These are phyloP conservation scores for Aix galericulata DNA, from an alignment of 2,113 vertebrate genomes.

Conservation along the genomic window DNA sequence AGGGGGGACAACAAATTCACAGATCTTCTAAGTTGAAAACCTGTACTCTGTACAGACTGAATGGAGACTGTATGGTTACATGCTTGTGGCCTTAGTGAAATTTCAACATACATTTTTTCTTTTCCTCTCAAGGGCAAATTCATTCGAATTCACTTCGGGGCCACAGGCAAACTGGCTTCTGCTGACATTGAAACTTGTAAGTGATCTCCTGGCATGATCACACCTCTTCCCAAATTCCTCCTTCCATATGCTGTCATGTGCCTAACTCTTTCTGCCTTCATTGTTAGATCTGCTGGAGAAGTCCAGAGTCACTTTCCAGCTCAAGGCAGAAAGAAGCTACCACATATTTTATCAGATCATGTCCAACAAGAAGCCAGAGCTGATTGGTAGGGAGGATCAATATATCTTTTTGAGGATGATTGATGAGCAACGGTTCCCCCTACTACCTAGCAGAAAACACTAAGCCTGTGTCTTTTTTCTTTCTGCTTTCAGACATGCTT, in stretches of 20 bases:
- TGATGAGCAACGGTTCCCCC: no score
- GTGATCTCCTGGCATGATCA: neutral
- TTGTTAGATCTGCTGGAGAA: neutral
- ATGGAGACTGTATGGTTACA: neutral
- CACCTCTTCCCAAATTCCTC: neutral
- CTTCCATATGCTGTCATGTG: neutral
- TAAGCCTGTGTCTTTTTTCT: no score
- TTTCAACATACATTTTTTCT: neutral
- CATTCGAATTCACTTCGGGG: conserved; percentile 21
- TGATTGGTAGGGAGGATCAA: neutral
- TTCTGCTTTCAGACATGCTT: conserved; percentile 23
- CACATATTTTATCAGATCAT: conserved; percentile 30
- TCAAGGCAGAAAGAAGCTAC: neutral
- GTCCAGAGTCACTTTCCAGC: neutral
- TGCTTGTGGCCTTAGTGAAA: neutral
- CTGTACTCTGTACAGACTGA: neutral
- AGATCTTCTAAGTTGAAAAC: neutral
- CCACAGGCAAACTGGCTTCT: conserved; percentile 55
- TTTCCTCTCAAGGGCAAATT: conserved; percentile 41
- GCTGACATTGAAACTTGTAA: conserved; percentile 59
- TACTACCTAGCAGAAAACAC: no score
- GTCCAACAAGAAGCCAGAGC: neutral
- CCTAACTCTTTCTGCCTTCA: neutral
- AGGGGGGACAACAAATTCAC: neutral
- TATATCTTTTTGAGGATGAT: no score